phyloP scores from a whole-genome alignment of 2,888 invertebrate species.

The Maniola hyperantus region DNA sequence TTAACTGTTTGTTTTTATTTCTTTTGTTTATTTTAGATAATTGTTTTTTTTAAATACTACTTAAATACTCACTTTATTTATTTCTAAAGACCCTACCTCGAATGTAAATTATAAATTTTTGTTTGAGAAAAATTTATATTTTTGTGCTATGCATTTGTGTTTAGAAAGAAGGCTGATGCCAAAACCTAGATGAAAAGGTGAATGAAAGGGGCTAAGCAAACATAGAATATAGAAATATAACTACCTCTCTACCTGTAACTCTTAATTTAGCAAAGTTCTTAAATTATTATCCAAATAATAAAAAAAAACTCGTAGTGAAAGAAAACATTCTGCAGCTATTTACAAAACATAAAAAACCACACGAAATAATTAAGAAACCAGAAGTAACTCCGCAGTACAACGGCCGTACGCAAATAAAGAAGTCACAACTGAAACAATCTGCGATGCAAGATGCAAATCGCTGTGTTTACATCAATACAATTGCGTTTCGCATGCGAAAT shows the following conservation, averaged over 20 bases:
- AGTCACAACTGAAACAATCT: slow-evolving; percentile 23
- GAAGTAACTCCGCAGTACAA: neutral
- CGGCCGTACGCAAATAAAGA: slow-evolving; percentile 29
- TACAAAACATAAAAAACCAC: neutral
- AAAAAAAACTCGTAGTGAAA: neutral
- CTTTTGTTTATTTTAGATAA: slow-evolving; percentile 8
- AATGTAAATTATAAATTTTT: neutral
- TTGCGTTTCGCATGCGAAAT: slow-evolving; percentile 41
- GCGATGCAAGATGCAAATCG: slow-evolving; percentile 33
- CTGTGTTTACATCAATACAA: slow-evolving; percentile 37
- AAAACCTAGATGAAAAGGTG: neutral
- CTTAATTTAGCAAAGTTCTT: neutral
- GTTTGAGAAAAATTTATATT: neutral
- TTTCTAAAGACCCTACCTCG: neutral
- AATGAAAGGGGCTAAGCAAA: neutral
- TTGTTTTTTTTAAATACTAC: neutral
- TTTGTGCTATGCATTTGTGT: too few species aligned
- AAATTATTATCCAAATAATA: neutral
- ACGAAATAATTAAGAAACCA: slow-evolving; percentile 19
- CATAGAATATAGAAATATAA: too few species aligned
- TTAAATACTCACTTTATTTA: neutral
- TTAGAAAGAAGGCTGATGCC: neutral
- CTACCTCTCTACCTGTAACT: neutral
- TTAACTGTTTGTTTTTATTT: slow-evolving; percentile 18
- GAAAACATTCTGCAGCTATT: neutral